Base-by-base conservation (phyloP, 2,888 invertebrate genomes). In the Eristalis pertinax region DNA sequence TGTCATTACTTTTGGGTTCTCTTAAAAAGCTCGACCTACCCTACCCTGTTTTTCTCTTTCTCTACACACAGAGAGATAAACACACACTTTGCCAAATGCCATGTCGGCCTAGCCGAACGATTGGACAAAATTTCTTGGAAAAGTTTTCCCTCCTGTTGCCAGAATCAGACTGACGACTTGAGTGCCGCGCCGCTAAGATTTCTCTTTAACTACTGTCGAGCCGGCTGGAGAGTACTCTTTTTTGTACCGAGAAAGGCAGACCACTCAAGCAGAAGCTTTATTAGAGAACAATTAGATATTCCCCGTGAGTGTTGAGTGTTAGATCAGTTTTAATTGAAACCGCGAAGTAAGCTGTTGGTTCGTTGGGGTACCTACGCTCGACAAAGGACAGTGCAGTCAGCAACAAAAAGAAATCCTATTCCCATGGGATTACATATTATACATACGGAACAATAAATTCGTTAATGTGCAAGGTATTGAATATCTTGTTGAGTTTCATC, bases 291-390 rank as follows among this genome's bases (percentile, higher is more conserved):
- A 75, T 83, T 86, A 86, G 78, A 83, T 75, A 86, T 79, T 72
- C 70, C 63, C 58, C 75, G 72, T 35, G 43, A 26, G 60, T 43
- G 74, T 70, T 35, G 43, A 26, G 60, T 58, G 74, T 70, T 81
- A 77, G 82, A 84, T 90, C 90, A 92, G 91, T 92, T 90, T 89
- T 87, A 89, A 84, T 90, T 89, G 82, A 90, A 89, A 89, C 86
- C 90, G 89, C 78, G 76, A 50, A 50, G 19, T 50, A 50, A 85
- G 88, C 87, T 73, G 90, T 90, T 86, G 60, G 38, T 77, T 74
- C 32, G 72, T 60, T 64, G 60, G n/a, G 15, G 32, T 63, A 43
- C 22, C 38, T 19, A 3, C 19, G 13, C 19, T 50, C 50, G 19
- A 50, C 50, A 50, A n/a, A 19, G 50, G 50, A 50, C 50, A 50